Percentiles rank a stretch among this genome's conserved stretches.
phyloP scores from a whole-genome alignment of 1,140 invertebrate genomes.

The Procambarus clarkii region DNA sequence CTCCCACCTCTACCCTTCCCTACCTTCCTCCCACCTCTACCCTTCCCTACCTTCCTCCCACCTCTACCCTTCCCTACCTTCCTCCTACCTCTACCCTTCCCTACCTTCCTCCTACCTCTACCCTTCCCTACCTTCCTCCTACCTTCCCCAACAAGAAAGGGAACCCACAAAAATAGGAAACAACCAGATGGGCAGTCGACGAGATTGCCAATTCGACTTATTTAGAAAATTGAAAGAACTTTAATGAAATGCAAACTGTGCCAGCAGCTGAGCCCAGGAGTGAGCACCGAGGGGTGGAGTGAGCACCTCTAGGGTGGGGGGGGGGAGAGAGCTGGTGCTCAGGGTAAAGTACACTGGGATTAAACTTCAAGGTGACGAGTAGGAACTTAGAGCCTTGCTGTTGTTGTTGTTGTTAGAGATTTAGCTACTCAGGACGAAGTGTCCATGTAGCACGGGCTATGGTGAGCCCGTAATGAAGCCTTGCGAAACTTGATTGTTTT shows the following conservation, averaged over 20 bases:
- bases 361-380: not conserved
- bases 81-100: not conserved
- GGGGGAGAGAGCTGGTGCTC: not conserved
- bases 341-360: not conserved
- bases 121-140: not conserved
- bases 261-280: not conserved
- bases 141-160: not conserved
- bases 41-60: not conserved
- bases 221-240: slow-evolving; percentile 19
- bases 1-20: no score
- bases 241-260: slow-evolving; percentile 10
- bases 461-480: no score
- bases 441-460: no score
- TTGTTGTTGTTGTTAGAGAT: no score
- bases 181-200: not conserved
- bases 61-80: not conserved
- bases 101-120: not conserved
- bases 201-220: slow-evolving; percentile 14
- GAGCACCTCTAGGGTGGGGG: no score
- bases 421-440: no score
- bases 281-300: not conserved
- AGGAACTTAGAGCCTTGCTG: not conserved
- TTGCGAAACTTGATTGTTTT: not conserved
- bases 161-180: not conserved
- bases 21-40: no score